phyloP scores from a whole-genome alignment of 1,140 invertebrate genomes.

The Drosophila novamexicana region DNA sequence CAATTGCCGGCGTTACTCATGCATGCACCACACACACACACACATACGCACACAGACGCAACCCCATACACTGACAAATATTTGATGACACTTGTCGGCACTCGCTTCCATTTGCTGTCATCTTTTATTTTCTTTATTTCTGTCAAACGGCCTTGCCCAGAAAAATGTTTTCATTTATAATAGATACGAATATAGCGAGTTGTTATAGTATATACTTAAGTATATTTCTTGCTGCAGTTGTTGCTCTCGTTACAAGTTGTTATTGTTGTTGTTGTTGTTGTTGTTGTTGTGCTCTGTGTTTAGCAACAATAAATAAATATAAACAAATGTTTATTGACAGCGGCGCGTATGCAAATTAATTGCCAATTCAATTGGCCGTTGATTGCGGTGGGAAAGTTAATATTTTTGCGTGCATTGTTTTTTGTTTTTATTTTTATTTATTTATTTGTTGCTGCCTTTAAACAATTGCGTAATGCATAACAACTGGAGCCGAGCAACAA shows the following conservation, averaged over 20 bases:
- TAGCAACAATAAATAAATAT: slow-evolving; percentile 52
- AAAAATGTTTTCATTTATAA: slow-evolving; percentile 44
- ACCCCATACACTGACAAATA: slow-evolving; percentile 68
- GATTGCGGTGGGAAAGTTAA: slow-evolving; percentile 65
- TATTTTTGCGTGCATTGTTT: slow-evolving; percentile 26
- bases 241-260: slow-evolving; percentile 42
- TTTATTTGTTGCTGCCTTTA: slow-evolving; percentile 20
- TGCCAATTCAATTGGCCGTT: slow-evolving; percentile 68
- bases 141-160: slow-evolving; percentile 28
- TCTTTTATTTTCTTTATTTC: slow-evolving; percentile 34
- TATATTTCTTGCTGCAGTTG: slow-evolving; percentile 33
- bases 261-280: slow-evolving; percentile 32
- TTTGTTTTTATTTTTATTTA: slow-evolving; percentile 12
- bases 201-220: slow-evolving; percentile 8
- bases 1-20: slow-evolving; percentile 80
- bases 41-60: slow-evolving; percentile 27
- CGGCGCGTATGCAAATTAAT: slow-evolving; percentile 58
- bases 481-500: slow-evolving; percentile 19
- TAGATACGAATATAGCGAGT: neutral
- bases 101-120: slow-evolving; percentile 59
- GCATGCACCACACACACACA: slow-evolving; percentile 66
- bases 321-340: slow-evolving; percentile 64
- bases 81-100: slow-evolving; percentile 77
- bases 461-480: slow-evolving; percentile 58
- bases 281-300: slow-evolving; percentile 34